Evolutionary conservation across 2,888 invertebrate genomes (phyloP), one percentile per base, ranked within the genome.

Genomic region (Spodoptera littoralis): DNA sequence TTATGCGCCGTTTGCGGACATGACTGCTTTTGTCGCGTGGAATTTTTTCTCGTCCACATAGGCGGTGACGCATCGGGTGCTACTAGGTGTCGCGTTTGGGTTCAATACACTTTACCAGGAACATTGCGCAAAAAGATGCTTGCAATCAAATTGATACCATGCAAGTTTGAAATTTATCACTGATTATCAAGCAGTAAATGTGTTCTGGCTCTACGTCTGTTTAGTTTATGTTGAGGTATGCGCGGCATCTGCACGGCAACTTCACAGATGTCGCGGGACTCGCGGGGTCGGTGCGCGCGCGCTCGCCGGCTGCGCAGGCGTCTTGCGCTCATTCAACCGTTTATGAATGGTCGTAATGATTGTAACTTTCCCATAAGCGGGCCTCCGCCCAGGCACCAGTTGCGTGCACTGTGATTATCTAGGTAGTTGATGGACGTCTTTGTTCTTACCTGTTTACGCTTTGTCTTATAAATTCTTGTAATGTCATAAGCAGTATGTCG

Each of bases 301-400:
- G 85, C 70, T 74, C 74, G 70, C 80, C 82, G 85, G 86, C 86
- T 82, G 88, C 88, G 87, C 88, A 80, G 83, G 87, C 84, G 89
- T 88, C 88, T 88, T 89, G 90, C 87, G 89, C 90, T 90, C 92
- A 92, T 93, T 94, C 92, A 93, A 90, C 88, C 92, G 90, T 89
- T 90, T 87, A 92, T 92, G 92, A 93, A 93, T 93, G 93, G 89
- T 89, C 81, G 90, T 91, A 90, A 91, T 87, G 87, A 88, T 91
- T 85, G 91, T 88, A 88, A 89, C 92, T 92, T 93, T 93, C 92
- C 91, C 92, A 92, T 92, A 89, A 88, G 85, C 86, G 88, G 91
- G 87, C 91, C 89, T 88, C 88, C 87, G 88, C 87, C 85, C 85
- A 87, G 75, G 82, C 83, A 84, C 81, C 77, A 81, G 82, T 86